phyloP scores from a whole-genome alignment of 1,140 invertebrate species.

The Melitaea cinxia region DNA sequence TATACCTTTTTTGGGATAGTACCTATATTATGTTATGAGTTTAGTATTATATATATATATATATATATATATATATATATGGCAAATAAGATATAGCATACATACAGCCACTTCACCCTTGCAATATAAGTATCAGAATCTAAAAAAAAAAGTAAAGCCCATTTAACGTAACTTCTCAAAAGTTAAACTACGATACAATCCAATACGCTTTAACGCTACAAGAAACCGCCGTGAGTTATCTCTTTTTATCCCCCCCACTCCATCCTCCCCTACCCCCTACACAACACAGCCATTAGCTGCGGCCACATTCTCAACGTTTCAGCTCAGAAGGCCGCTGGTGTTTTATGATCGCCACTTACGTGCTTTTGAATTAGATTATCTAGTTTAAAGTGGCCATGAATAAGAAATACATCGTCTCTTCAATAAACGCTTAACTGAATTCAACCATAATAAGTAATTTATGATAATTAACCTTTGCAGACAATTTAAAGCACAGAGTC shows the following conservation, averaged over 20 bases:
- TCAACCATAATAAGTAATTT: no score
- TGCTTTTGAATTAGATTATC: slow-evolving; percentile 22
- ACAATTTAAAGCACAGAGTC: no score
- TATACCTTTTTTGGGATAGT: no score
- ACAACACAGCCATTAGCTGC: slow-evolving; percentile 52
- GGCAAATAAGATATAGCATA: not conserved
- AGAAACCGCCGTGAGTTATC: slow-evolving; percentile 28
- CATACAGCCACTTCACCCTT: not conserved
- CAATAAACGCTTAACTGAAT: not conserved
- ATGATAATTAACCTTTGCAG: no score
- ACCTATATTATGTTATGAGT: no score
- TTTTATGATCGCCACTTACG: slow-evolving; percentile 14
- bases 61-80: no score
- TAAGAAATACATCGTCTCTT: not conserved
- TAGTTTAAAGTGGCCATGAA: not conserved
- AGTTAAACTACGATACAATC: slow-evolving; percentile 4
- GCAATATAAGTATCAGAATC: not conserved
- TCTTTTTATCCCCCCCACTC: slow-evolving; percentile 29
- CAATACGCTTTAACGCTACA: slow-evolving; percentile 16
- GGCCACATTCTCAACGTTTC: slow-evolving; percentile 32
- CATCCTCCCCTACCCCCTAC: slow-evolving; percentile 30
- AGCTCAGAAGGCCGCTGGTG: slow-evolving; percentile 15
- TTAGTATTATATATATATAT: no score
- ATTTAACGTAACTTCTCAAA: slow-evolving; percentile 7
- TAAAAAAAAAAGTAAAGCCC: not conserved